Conservation (phyloP, 2,888 invertebrate species). For the Mimumesa dahlbomi region DNA sequence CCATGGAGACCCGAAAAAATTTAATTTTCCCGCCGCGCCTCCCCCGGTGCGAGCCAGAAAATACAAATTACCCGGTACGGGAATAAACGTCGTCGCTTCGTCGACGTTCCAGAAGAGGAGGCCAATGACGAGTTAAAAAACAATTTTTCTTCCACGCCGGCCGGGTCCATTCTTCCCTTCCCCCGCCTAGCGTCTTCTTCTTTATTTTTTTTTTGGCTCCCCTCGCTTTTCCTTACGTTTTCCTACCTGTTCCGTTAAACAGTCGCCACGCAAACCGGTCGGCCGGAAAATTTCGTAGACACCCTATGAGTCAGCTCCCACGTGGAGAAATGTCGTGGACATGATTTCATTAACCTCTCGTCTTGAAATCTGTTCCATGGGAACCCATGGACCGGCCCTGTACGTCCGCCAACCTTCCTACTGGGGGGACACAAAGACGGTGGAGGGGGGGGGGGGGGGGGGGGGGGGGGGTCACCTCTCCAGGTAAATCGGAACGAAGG, state of each 20-base stretch:
- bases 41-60: slow-evolving; percentile 61
- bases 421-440: slow-evolving; percentile 13
- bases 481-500: too few relatives aligned
- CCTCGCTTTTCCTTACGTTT: background rate
- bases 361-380: background rate
- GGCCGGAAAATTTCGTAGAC: slow-evolving; percentile 71
- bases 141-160: slow-evolving; percentile 69
- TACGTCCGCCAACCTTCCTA: background rate
- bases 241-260: slow-evolving; percentile 66
- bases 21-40: slow-evolving; percentile 72
- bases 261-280: slow-evolving; percentile 50
- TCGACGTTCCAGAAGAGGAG: slow-evolving; percentile 24
- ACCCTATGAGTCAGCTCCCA: slow-evolving; percentile 66
- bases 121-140: slow-evolving; percentile 70
- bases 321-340: slow-evolving; percentile 74
- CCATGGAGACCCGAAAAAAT: slow-evolving; percentile 58
- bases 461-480: slow-evolving; percentile 39
- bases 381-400: slow-evolving; percentile 50
- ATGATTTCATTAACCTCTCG: slow-evolving; percentile 73
- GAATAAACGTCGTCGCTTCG: slow-evolving; percentile 65
- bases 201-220: slow-evolving; percentile 21
- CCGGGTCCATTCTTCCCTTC: slow-evolving; percentile 46
- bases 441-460: slow-evolving; percentile 16
- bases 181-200: too few relatives aligned
- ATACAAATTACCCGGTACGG: slow-evolving; percentile 71